Percentiles rank a stretch among this genome's conserved stretches.
Evolutionary conservation across 2,113 vertebrate genomes (phyloP).

Genomic region (Aptenodytes patagonicus): DNA sequence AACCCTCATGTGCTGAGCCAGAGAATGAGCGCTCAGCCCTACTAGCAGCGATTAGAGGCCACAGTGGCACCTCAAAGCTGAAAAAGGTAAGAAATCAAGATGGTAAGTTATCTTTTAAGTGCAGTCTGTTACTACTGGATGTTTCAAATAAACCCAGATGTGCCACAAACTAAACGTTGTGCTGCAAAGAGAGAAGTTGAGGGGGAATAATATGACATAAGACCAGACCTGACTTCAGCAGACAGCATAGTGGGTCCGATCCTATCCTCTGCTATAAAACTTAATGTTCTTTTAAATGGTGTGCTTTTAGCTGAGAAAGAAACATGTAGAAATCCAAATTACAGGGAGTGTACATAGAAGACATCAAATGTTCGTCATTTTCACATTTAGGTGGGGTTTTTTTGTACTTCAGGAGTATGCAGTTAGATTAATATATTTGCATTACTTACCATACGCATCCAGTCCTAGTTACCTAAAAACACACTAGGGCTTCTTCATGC

Average conservation of each 20-base stretch:
- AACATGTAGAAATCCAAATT: not conserved
- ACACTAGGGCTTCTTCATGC: not conserved
- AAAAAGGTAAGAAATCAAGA: slow-evolving; percentile 79
- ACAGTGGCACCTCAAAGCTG: slow-evolving; percentile 76
- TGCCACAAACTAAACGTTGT: not conserved
- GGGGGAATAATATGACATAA: not conserved
- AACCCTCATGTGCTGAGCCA: slow-evolving; percentile 64
- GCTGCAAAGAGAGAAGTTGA: not conserved
- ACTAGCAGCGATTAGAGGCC: slow-evolving; percentile 86
- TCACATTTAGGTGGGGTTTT: not conserved
- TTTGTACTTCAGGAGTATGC: not conserved
- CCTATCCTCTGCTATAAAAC: not conserved
- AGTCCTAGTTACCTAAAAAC: not conserved
- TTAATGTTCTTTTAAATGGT: not conserved
- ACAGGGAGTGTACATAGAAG: not conserved
- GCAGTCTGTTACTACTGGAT: not conserved
- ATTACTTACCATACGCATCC: not conserved
- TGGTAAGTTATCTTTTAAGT: not conserved
- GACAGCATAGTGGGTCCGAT: not conserved
- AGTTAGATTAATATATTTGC: not conserved
- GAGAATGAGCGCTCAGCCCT: slow-evolving; percentile 85
- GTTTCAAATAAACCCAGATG: not conserved
- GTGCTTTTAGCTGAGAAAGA: not conserved
- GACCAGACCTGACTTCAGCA: not conserved
- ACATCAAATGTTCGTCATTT: not conserved